A percentile compares a stretch with the other conserved stretches of the same genome.
Conservation (phyloP, 2,113 vertebrate genomes). For the Ploceus nigricollis region DNA sequence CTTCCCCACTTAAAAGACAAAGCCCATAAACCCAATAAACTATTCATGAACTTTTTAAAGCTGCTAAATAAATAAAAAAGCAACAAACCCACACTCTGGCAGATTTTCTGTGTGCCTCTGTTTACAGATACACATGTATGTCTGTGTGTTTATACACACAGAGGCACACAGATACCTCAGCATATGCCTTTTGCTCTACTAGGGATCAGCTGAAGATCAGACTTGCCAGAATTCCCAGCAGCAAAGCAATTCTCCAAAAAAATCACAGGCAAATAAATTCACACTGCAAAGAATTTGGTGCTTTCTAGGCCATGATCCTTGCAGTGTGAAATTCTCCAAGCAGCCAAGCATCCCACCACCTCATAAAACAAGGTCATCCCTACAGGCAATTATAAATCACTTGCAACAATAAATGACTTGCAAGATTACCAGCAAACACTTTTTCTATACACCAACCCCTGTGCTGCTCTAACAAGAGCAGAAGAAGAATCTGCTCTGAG, state of each 20-base stretch:
- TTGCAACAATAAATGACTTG: not conserved
- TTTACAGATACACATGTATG: not conserved
- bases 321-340: not conserved
- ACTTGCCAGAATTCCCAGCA: not conserved
- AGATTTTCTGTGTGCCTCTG: not conserved
- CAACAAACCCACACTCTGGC: not conserved
- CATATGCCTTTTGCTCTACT: not conserved
- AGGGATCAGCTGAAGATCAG: not conserved
- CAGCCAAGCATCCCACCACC: not conserved
- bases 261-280: not conserved
- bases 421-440: not conserved
- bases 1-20: not conserved
- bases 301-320: not conserved
- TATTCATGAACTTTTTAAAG: not conserved
- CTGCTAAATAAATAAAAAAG: not conserved
- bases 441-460: not conserved
- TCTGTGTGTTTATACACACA: not conserved
- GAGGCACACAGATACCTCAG: not conserved
- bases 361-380: not conserved
- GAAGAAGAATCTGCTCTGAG: not conserved
- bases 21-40: not conserved
- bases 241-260: not conserved
- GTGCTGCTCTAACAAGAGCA: not conserved
- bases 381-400: not conserved
- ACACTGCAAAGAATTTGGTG: not conserved